Conservation (phyloP, 2,113 vertebrate genomes). For the Lanius ludovicianus region DNA sequence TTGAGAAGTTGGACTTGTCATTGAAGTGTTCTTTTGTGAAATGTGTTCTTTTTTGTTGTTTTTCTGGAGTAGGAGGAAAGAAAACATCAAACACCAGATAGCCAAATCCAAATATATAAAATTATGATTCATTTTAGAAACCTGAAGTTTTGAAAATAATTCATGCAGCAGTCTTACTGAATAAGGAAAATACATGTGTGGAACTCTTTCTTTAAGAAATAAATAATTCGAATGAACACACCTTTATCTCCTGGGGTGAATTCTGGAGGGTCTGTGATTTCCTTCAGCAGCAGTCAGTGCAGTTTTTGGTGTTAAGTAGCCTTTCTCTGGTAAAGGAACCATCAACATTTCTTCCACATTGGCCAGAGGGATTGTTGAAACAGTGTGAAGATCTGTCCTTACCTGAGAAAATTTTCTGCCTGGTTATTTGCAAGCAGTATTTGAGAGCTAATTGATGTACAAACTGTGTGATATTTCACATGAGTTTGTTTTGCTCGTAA, state of each 20-base stretch:
- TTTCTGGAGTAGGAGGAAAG: background rate
- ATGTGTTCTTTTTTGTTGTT: background rate
- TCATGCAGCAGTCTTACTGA: background rate
- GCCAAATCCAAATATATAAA: background rate
- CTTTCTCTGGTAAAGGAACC: background rate
- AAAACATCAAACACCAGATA: background rate
- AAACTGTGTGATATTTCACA: background rate
- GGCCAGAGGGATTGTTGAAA: background rate
- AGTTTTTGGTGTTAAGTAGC: background rate
- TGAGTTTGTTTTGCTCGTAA: background rate
- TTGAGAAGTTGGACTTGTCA: background rate
- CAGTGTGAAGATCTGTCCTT: background rate
- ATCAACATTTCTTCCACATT: background rate
- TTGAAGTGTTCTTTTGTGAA: background rate
- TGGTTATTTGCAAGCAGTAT: background rate
- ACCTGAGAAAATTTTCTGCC: background rate
- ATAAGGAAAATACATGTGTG: background rate
- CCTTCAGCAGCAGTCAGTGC: background rate
- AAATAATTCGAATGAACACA: background rate
- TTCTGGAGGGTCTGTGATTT: background rate
- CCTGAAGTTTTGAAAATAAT: background rate
- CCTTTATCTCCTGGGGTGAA: background rate
- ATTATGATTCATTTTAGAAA: background rate
- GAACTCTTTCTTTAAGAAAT: background rate
- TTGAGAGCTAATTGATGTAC: background rate